Evolutionary conservation across 2,113 vertebrate species (phyloP).

Genomic region (Riparia riparia): DNA sequence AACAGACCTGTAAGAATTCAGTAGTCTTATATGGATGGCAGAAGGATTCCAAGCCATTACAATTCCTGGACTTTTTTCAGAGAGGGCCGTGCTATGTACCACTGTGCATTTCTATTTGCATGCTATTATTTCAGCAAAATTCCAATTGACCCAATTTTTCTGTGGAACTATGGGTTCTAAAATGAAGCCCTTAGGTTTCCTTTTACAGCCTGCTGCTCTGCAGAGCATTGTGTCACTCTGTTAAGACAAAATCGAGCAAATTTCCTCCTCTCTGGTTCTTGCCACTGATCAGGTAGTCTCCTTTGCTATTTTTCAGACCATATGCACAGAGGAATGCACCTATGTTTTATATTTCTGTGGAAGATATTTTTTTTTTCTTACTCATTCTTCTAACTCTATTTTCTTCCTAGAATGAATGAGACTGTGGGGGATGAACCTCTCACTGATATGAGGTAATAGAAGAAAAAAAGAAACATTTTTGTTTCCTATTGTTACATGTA

Average conservation of each 20-base stretch:
- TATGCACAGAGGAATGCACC: not conserved
- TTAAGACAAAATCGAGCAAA: not conserved
- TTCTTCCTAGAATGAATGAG: not conserved
- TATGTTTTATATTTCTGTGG: not conserved
- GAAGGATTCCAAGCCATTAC: not conserved
- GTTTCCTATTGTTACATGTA: accelerated
- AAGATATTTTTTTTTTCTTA: not conserved
- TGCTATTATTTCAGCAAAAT: not conserved
- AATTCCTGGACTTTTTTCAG: not conserved
- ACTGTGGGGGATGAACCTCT: not conserved
- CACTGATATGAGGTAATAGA: not conserved
- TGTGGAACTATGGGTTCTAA: not conserved
- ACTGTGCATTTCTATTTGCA: not conserved
- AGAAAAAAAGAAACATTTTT: not conserved
- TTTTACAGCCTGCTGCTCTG: not conserved
- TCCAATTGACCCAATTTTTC: not conserved
- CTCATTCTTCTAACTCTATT: not conserved
- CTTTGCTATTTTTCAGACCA: not conserved
- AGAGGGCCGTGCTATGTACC: too few relatives aligned
- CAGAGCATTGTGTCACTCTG: not conserved
- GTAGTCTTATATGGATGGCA: not conserved
- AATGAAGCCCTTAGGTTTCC: not conserved
- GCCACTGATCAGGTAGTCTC: not conserved
- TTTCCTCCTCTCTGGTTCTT: not conserved
- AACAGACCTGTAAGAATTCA: not conserved